Evolutionary conservation across 1,140 invertebrate species (phyloP).

Genomic region (Microvelia longipes): DNA sequence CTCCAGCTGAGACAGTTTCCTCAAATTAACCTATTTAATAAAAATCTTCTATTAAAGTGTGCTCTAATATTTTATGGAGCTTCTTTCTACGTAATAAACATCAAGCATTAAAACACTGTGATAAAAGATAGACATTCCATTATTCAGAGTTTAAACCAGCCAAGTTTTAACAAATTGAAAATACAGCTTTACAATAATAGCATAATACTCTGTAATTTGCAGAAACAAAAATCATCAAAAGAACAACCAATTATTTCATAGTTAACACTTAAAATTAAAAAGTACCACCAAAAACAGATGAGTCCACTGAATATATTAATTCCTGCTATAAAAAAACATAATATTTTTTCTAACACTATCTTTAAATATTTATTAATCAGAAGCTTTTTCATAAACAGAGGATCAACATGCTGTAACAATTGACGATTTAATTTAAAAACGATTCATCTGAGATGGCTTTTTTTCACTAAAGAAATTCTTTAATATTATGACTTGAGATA

Average conservation of each 20-base stretch:
- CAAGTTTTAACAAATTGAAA: background rate
- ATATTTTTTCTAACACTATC: background rate
- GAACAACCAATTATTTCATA: background rate
- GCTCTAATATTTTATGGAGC: too few relatives aligned
- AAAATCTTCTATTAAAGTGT: too few relatives aligned
- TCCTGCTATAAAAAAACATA: background rate
- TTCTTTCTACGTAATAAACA: too few relatives aligned
- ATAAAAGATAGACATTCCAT: background rate
- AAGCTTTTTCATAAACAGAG: background rate
- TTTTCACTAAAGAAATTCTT: constrained; percentile 92
- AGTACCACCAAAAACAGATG: background rate
- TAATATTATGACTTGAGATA: constrained; percentile 80
- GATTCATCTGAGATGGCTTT: constrained; percentile 31
- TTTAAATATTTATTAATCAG: background rate
- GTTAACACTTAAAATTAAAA: background rate
- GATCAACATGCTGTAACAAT: background rate
- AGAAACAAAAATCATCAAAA: background rate
- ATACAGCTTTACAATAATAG: background rate
- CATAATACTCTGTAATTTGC: background rate
- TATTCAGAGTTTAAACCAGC: background rate
- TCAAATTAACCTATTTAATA: too few relatives aligned
- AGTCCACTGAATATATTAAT: background rate
- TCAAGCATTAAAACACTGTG: too few relatives aligned
- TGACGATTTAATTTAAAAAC: background rate
- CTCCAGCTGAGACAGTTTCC: too few relatives aligned